Base-by-base conservation (phyloP, 2,888 invertebrate genomes). In the Acrobeloides nanus region DNA sequence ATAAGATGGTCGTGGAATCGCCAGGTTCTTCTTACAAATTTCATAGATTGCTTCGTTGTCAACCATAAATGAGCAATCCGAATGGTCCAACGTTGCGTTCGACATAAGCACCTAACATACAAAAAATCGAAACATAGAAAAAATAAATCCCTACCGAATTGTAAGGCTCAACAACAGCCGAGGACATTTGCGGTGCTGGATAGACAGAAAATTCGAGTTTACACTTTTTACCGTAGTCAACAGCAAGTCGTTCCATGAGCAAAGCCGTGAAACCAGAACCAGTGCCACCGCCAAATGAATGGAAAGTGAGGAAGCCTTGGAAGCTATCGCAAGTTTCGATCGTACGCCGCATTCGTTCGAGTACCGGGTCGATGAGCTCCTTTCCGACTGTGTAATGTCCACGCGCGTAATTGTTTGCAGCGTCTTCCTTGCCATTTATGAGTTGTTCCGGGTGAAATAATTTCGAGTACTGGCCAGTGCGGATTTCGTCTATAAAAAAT, bases 351-450 rank as follows among this genome's bases (percentile, higher is more conserved):
- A 70, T 57, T 40, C 70, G 55, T 53, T 71, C 70, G 38, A 72
- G 57, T n/a, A 64, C 65, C 79, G 87, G 87, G 75, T 87, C 86
- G 56, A 71, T 70, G 49, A 72, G 59, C 48, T 71, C 71, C 51
- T 68, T 70, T 49, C 71, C 92, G 73, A 92, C 87, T 62, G 92
- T 92, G 82, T 93, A 93, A 79, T 93, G 92, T 55, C 92, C 92
- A 72, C 92, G 84, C 52, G 92, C 92, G 64, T 92, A 93, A 80
- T 93, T 92, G 80, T 93, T 92, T 66, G 92, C 92, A 38, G 92
- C 56, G 38, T 61, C 61, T 35, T 61, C 61, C 45, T 62, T 62
- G 89, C 39, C 90, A 68, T 88, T 89, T 79, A 90, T 89, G 77
- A 90, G 81, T 79, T 92, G 92, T 80, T 92, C 92, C 17, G 90